These are phyloP conservation scores for Pandion haliaetus DNA, from an alignment of 2,113 vertebrate species.

Conservation along the genomic window DNA sequence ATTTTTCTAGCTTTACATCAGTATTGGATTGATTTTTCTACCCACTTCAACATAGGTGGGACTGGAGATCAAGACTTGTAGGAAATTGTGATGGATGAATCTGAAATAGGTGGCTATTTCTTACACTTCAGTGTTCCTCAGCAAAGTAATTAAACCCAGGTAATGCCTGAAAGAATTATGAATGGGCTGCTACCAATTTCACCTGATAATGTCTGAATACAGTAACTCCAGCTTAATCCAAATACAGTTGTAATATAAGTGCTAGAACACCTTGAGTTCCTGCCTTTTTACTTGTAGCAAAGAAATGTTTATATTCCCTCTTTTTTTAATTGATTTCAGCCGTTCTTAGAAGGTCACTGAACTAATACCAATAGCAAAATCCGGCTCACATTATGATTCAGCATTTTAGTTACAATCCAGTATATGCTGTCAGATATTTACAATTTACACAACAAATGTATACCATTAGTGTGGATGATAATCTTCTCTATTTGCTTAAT, in stretches of 20 bases:
- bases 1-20: neutral
- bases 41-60: neutral
- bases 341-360: neutral
- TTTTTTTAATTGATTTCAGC: neutral
- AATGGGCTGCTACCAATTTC: neutral
- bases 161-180: neutral
- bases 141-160: neutral
- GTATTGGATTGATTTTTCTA: neutral
- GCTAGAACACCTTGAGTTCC: neutral
- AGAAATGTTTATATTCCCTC: neutral
- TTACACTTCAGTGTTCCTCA: neutral
- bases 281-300: neutral
- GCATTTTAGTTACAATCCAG: neutral
- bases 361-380: neutral
- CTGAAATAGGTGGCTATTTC: neutral
- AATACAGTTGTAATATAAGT: neutral
- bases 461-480: neutral
- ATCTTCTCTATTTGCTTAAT: neutral
- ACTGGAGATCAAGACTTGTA: neutral
- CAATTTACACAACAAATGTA: neutral
- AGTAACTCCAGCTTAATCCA: neutral
- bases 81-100: neutral
- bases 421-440: neutral
- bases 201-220: neutral
- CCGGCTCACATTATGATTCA: neutral